Evolutionary conservation across 2,888 invertebrate genomes (phyloP).

Genomic region (Fragum sueziense): DNA sequence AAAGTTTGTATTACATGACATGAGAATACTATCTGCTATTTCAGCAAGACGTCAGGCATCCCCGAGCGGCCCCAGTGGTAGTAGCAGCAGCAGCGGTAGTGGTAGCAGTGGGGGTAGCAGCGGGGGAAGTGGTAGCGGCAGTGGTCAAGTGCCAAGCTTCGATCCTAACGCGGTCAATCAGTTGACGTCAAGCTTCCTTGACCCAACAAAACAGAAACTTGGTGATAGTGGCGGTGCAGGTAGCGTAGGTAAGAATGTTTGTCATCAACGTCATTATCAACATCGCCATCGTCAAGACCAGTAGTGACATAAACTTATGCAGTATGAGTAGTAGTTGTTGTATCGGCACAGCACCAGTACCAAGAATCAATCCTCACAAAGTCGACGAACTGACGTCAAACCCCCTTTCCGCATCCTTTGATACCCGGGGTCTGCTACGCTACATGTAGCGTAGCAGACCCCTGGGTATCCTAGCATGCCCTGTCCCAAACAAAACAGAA

Average conservation of each 20-base stretch:
- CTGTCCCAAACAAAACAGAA: constrained; percentile 18
- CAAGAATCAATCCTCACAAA: constrained; percentile 33
- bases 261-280: neutral
- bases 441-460: too few relatives aligned
- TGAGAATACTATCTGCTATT: too few relatives aligned
- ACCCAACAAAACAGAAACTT: constrained; percentile 27
- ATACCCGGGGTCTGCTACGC: too few relatives aligned
- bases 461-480: too few relatives aligned
- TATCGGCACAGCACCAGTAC: constrained; percentile 17
- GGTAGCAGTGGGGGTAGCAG: constrained; percentile 9
- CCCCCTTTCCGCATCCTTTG: too few relatives aligned
- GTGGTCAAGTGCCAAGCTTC: constrained; percentile 22
- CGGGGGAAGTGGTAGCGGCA: constrained; percentile 23
- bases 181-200: constrained; percentile 26
- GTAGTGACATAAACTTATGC: constrained; percentile 13
- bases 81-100: constrained; percentile 23
- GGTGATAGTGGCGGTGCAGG: constrained; percentile 46
- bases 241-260: constrained; percentile 4
- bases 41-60: constrained; percentile 13
- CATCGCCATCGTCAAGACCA: constrained; percentile 16
- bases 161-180: constrained; percentile 39
- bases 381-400: constrained; percentile 26
- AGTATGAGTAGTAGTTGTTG: constrained; percentile 12
- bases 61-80: constrained; percentile 18
- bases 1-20: too few relatives aligned